Conservation (phyloP, 2,797 vertebrate genomes). For the Pygocentrus nattereri region DNA sequence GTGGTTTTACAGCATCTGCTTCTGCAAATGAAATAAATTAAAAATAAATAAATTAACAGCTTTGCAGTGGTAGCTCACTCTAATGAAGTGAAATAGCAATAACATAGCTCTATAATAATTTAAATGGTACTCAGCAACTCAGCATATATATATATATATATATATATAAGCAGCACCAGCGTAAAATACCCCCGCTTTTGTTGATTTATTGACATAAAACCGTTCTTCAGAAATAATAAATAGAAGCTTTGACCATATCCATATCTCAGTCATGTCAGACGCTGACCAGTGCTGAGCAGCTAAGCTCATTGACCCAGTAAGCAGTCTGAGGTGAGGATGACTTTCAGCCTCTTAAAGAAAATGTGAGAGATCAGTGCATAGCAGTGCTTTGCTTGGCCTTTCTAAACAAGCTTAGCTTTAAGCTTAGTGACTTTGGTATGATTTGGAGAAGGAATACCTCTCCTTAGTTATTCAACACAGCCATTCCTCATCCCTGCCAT, state of each 20-base stretch:
- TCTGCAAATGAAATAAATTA: no score
- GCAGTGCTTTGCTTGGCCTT: constrained; percentile 27
- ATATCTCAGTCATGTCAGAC: constrained; percentile 41
- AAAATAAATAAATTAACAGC: no score
- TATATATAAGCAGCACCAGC: not conserved
- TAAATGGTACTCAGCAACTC: no score
- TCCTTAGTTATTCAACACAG: constrained; percentile 20
- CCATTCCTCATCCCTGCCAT: constrained; percentile 1
- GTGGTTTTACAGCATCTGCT: no score
- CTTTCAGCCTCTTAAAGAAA: constrained; percentile 38
- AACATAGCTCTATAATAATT: no score
- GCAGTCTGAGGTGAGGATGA: constrained; percentile 41
- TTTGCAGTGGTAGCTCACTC: no score
- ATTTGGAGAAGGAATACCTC: constrained; percentile 14
- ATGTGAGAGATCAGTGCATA: constrained; percentile 42
- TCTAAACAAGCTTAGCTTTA: constrained; percentile 46
- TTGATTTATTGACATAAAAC: not conserved
- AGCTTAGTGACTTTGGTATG: constrained; percentile 24
- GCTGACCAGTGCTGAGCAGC: constrained; percentile 13
- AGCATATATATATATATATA: no score
- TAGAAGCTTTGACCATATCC: constrained; percentile 26
- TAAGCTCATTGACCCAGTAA: constrained; percentile 40
- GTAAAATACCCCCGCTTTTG: no score
- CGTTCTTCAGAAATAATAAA: not conserved
- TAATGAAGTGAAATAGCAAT: no score